Conservation (phyloP, 2,888 invertebrate species). For the Euclidia mi region DNA sequence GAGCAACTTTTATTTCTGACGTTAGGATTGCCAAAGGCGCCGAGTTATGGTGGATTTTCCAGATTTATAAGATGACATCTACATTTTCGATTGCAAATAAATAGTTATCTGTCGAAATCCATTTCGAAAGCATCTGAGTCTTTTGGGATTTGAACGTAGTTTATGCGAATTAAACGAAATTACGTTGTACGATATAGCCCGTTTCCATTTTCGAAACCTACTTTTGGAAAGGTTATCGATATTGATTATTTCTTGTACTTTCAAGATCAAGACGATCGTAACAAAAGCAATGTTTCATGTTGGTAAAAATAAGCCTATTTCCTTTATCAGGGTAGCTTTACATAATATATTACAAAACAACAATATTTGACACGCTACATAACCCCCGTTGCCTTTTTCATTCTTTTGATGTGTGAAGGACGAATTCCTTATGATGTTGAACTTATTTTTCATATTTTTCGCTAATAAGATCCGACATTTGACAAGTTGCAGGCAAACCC, state of each 20-base stretch:
- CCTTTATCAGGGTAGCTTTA: too few species aligned
- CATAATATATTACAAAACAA: too few species aligned
- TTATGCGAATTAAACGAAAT: slow-evolving; percentile 8
- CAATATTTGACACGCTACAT: slow-evolving; percentile 7
- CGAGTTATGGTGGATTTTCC: slow-evolving; percentile 1
- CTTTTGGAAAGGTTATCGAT: too few species aligned
- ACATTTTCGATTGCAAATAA: slow-evolving; percentile 11
- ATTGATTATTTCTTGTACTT: too few species aligned
- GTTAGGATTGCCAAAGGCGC: slow-evolving; percentile 15
- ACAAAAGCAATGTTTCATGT: too few species aligned
- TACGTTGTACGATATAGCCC: neutral
- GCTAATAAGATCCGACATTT: slow-evolving; percentile 28
- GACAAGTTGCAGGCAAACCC: slow-evolving; percentile 19
- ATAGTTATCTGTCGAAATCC: slow-evolving; percentile 1
- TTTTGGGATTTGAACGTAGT: slow-evolving; percentile 3
- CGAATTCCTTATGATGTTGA: slow-evolving; percentile 30
- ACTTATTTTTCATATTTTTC: slow-evolving; percentile 43
- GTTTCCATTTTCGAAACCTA: neutral
- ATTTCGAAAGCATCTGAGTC: slow-evolving; percentile 4
- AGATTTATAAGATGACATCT: slow-evolving; percentile 16
- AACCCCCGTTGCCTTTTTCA: slow-evolving; percentile 4
- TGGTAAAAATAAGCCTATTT: too few species aligned
- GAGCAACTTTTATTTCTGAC: slow-evolving; percentile 24
- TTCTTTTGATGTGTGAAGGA: slow-evolving; percentile 6
- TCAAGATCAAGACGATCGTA: too few species aligned